These are phyloP conservation scores for Hydroisotoma schaefferi DNA, from an alignment of 2,888 invertebrate species.

Conservation along the genomic window DNA sequence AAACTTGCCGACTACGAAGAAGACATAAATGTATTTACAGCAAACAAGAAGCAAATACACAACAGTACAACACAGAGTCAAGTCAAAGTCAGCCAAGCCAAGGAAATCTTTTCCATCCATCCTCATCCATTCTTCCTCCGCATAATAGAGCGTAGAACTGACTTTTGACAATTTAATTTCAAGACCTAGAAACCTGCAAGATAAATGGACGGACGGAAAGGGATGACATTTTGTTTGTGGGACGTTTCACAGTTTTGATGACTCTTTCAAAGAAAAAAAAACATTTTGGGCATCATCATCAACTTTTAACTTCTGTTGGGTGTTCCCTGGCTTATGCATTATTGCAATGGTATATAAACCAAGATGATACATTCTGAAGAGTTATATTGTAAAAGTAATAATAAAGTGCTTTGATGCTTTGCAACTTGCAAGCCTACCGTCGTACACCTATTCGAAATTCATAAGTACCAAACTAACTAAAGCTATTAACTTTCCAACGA, in stretches of 20 bases:
- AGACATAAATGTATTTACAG: slow-evolving; percentile 6
- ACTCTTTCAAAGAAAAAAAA: slow-evolving; percentile 3
- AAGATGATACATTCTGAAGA: no score
- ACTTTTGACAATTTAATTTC: slow-evolving; percentile 24
- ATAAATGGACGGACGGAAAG: slow-evolving; percentile 3
- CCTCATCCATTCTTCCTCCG: background rate
- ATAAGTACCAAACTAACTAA: background rate
- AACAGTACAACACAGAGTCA: background rate
- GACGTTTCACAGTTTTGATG: slow-evolving; percentile 1
- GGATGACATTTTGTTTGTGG: slow-evolving; percentile 22
- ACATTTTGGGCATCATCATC: slow-evolving; percentile 3
- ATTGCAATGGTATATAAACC: no score
- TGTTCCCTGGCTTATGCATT: background rate
- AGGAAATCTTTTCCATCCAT: no score
- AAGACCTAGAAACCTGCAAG: slow-evolving; percentile 11
- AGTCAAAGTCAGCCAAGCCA: background rate
- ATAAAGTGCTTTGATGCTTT: no score
- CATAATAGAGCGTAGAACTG: background rate
- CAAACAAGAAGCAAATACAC: slow-evolving; percentile 1
- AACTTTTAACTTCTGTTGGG: slow-evolving; percentile 3
- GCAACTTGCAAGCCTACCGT: no score
- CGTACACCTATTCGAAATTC: background rate
- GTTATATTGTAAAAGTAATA: no score
- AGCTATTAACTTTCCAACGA: background rate
- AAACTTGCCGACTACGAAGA: slow-evolving; percentile 3